phyloP scores from a whole-genome alignment of 2,888 invertebrate species.

The Tethea ocularis region DNA sequence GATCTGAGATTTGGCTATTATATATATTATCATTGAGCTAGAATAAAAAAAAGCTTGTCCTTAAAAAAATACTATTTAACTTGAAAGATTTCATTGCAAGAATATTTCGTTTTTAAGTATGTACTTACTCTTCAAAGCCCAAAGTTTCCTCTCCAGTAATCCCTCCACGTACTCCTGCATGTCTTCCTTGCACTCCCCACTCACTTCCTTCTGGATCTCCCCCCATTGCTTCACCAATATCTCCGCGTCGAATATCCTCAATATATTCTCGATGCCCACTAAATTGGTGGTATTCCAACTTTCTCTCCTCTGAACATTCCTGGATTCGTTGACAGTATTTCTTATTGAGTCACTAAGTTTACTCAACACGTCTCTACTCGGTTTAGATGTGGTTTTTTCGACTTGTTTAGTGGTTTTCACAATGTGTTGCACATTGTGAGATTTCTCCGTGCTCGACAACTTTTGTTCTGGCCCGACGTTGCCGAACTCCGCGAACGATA shows the following conservation, averaged over 20 bases:
- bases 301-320: constrained; percentile 48
- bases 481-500: constrained; percentile 69
- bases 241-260: constrained; percentile 83
- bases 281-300: constrained; percentile 36
- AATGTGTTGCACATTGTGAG: constrained; percentile 77
- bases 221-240: constrained; percentile 83
- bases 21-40: too few species aligned
- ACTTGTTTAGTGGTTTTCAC: constrained; percentile 62
- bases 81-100: neutral
- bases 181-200: constrained; percentile 80
- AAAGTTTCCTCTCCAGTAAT: constrained; percentile 81
- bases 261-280: constrained; percentile 76
- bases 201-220: constrained; percentile 71
- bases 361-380: constrained; percentile 58
- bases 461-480: constrained; percentile 50
- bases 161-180: constrained; percentile 85
- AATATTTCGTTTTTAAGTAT: neutral
- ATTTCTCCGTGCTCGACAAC: constrained; percentile 64
- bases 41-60: too few species aligned
- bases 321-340: constrained; percentile 68
- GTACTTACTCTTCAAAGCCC: constrained; percentile 89
- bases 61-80: too few species aligned
- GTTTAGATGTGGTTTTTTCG: constrained; percentile 58
- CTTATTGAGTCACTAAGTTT: constrained; percentile 65
- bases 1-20: too few species aligned